Evolutionary conservation across 1,140 invertebrate species (phyloP), one percentile per base, ranked within the genome.

Genomic region (Homalodisca vitripennis): DNA sequence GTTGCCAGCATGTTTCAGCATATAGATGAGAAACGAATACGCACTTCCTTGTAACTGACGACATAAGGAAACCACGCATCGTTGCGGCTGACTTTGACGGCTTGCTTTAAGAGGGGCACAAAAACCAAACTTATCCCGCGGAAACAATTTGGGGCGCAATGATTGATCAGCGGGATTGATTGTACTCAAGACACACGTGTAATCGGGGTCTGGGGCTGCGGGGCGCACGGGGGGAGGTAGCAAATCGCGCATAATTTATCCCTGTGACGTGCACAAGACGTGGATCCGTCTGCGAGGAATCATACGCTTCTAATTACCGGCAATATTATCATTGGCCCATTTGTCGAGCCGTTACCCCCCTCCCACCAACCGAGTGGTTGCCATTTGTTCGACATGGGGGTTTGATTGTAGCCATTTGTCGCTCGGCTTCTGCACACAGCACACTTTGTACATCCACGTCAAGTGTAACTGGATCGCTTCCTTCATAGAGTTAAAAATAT

Each of bases 121-220:
- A 51, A 51, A 51, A 51, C 48, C 6, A 51, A 20, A 51, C 17
- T 41, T 51, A n/a, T n/a, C n/a, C 48, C 48, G 14, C n/a, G 48
- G 48, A 51, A 51, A 51, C 48, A 51, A 51, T 51, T 51, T 51
- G 48, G 6, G 48, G 48, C 48, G 48, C 48, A 20, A 51, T 51
- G 48, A 51, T 51, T 51, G 48, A 51, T 51, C 48, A 51, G 48
- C n/a, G n/a, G 48, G 48, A 51, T 51, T 51, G 48, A 51, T 51
- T 51, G 48, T 51, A 22, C 48, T 22, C 14, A 51, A 51, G 48
- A 51, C 48, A 51, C 48, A 51, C 48, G 48, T 51, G 48, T 51
- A 51, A 51, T 51, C 48, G 48, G 3, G 48, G 17, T 6, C 3
- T 51, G n/a, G 48, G n/a, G 48, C n/a, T n/a, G n/a, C n/a, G n/a